A percentile compares a stretch with the other conserved stretches of the same genome.
phyloP scores from a whole-genome alignment of 2,797 vertebrate genomes.

The Liparis tanakae region DNA sequence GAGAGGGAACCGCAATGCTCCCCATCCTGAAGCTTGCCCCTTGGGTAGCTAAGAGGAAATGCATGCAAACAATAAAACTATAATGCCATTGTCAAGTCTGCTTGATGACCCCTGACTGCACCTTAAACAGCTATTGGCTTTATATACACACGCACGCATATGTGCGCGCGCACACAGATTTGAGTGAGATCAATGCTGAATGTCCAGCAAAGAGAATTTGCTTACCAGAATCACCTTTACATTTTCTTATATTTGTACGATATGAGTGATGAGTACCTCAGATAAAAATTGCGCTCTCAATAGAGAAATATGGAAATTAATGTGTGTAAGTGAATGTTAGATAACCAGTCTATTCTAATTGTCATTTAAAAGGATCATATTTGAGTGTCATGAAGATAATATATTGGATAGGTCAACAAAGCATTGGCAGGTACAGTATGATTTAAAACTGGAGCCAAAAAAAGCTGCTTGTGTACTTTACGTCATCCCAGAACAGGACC shows the following conservation, averaged over 20 bases:
- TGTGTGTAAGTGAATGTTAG: background rate
- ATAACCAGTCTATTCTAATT: background rate
- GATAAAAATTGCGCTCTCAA: constrained; percentile 4
- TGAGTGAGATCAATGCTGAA: too few species aligned
- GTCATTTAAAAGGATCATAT: background rate
- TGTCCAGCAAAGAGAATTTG: too few species aligned
- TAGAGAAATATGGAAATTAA: background rate
- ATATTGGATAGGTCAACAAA: background rate
- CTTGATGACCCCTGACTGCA: background rate
- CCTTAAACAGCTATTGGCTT: background rate
- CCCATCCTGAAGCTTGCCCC: too few species aligned
- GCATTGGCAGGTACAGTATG: background rate
- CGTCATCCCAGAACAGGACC: background rate
- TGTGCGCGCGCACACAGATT: background rate
- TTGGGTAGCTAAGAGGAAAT: background rate
- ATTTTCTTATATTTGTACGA: background rate
- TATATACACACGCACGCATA: background rate
- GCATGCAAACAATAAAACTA: background rate
- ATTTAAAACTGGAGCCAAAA: background rate
- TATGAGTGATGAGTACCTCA: background rate
- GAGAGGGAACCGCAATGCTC: too few species aligned
- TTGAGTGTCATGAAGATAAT: background rate
- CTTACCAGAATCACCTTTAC: background rate
- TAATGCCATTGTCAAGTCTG: background rate
- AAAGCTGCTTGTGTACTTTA: background rate